Evolutionary conservation across 2,888 invertebrate genomes (phyloP), one percentile per base, ranked within the genome.

Genomic region (Caenorhabditis wallacei): DNA sequence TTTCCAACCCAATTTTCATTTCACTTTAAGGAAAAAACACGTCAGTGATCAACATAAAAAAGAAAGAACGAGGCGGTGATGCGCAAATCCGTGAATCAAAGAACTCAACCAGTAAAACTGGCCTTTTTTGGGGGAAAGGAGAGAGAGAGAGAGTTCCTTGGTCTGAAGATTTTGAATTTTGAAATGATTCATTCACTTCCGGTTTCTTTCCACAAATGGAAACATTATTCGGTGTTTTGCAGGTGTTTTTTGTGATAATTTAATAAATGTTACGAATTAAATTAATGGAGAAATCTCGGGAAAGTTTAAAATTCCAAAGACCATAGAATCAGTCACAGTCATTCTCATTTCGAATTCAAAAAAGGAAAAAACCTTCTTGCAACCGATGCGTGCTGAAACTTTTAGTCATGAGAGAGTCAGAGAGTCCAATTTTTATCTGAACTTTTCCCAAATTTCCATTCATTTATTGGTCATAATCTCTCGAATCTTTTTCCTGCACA

Each of bases 61-160:
- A 26, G 20, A 18, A 43, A 40, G 53, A 53, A 68, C 40, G 46
- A 57, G 70, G 26, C 70, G 57, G 56, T 48, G 70, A 70, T 70
- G 70, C 70, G 57, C 70, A 70, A 70, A 70, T 70, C 70, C 70
- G 70, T 22, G 57, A 43, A 57, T 30, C 70, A 70, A 57, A 70
- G 70, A 70, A 48, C 70, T 51, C 11, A n/a, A n/a, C 24, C 18
- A 13, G 40, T 54, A 43, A 56, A 18, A 53, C 37, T 22, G 59
- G 24, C 40, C 16, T 26, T 18, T 48, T 48, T n/a, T 18, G 7
- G 46, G 18, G 40, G 35, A 35, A n/a, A 18, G 4, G n/a, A 35
- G n/a, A 2, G 16, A 40, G 26, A 30, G 30, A 26, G 18, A n/a
- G 10, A 18, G 35, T 18, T 30, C 56, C 10, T n/a, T n/a, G n/a